These are phyloP conservation scores for Amphiura filiformis DNA, from an alignment of 35 echinoderm and acorn worm species.

Conservation along the genomic window DNA sequence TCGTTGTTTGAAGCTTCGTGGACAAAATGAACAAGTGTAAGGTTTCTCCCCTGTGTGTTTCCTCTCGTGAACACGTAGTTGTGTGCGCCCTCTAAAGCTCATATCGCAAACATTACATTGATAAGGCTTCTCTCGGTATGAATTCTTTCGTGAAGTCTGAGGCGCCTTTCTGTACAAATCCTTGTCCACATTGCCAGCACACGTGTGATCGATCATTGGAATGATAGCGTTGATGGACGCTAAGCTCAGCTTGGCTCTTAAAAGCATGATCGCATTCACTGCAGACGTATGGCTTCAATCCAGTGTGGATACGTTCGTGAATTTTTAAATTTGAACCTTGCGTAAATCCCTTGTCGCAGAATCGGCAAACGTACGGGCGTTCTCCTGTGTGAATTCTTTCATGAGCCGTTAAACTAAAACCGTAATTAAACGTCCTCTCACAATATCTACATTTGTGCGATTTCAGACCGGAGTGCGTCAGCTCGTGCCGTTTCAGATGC, in stretches of 20 bases:
- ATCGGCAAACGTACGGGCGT: not conserved
- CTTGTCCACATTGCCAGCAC: not conserved
- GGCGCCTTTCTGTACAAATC: constrained; percentile 2
- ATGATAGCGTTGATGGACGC: not conserved
- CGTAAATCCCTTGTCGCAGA: not conserved
- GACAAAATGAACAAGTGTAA: not conserved
- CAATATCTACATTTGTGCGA: constrained; percentile 11
- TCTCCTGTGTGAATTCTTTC: not conserved
- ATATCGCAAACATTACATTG: not conserved
- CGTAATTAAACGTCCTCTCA: not conserved
- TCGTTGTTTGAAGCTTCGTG: not conserved
- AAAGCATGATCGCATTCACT: not conserved
- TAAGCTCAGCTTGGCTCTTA: not conserved
- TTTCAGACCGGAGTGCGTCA: constrained; percentile 31
- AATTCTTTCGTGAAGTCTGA: not conserved
- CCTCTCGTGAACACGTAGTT: not conserved
- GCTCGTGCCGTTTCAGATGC: constrained; percentile 8
- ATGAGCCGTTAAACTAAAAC: not conserved
- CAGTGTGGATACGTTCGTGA: constrained; percentile 26
- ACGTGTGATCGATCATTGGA: not conserved
- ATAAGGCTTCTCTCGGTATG: constrained; percentile 10
- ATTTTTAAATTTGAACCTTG: not conserved
- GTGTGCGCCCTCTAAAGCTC: not conserved
- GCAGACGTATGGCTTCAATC: constrained; percentile 10
- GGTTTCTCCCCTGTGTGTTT: constrained; percentile 15